Conservation (phyloP, 2,797 vertebrate species). For the Octomys mimax region DNA sequence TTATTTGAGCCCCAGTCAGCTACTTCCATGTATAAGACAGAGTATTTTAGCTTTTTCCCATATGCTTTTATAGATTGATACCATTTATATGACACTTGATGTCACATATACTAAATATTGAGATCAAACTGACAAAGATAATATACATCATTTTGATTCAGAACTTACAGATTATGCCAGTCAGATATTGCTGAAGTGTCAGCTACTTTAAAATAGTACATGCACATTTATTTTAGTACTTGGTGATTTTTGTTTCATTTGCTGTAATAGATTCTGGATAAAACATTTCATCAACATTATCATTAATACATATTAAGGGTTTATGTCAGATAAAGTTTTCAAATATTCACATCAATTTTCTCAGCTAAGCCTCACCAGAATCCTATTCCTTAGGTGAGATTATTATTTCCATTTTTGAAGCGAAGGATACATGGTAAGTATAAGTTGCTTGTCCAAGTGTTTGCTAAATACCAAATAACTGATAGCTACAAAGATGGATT, state of each 20-base stretch:
- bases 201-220: background rate
- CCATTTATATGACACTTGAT: background rate
- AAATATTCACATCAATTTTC: background rate
- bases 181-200: background rate
- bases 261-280: background rate
- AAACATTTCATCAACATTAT: background rate
- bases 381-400: background rate
- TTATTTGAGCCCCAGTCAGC: background rate
- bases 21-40: background rate
- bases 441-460: background rate
- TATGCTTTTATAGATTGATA: background rate
- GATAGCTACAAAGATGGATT: background rate
- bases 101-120: constrained; percentile 19
- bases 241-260: background rate
- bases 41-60: background rate
- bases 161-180: background rate
- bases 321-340: background rate
- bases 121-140: background rate
- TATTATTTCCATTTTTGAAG: background rate
- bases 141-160: background rate
- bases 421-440: background rate
- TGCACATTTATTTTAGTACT: background rate
- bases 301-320: background rate
- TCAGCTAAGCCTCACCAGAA: background rate
- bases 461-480: background rate